Base-by-base conservation (phyloP, 1,140 invertebrate genomes). In the Platyscapa corneri region DNA sequence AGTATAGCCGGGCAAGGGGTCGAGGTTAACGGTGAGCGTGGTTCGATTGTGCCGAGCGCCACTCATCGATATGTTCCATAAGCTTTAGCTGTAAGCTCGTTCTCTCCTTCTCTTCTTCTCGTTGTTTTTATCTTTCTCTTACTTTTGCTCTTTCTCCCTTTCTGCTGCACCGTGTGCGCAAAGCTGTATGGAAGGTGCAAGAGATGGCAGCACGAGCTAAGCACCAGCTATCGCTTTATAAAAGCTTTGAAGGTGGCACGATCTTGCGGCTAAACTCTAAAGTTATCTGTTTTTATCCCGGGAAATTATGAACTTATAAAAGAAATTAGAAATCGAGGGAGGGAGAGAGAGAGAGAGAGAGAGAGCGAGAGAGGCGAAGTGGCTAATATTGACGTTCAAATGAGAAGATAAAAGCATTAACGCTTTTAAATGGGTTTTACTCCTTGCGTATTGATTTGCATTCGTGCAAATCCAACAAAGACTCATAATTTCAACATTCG, bases 301-400 rank as follows among this genome's bases (percentile, higher is more conserved):
- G 84, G 37, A 82, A 85, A 81, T 85, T 85, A 85, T 70, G 23
- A 85, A 85, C 46, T 74, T n/a, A 23, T 6, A 83, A 12, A n/a
- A 65, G 60, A 39, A 46, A n/a, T n/a, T n/a, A n/a, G n/a, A n/a
- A 32, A 30, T 20, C 1, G n/a, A 67, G 18, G 18, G 53, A 56
- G 18, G 18, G 42, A 7, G n/a, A n/a, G n/a, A n/a, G n/a, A n/a
- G n/a, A n/a, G n/a, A n/a, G n/a, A n/a, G n/a, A n/a, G n/a, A n/a
- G n/a, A n/a, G n/a, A n/a, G n/a, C n/a, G n/a, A n/a, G n/a, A n/a
- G n/a, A n/a, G n/a, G n/a, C n/a, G n/a, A n/a, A n/a, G n/a, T n/a
- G n/a, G n/a, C 12, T 53, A 20, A 20, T 20, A 53, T 60, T 20
- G 12, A 20, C 53, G 18, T 20, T 56, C 53, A 20, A 6, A 60